Conservation (phyloP, 1,140 invertebrate genomes). For the Heliothis subflexa region DNA sequence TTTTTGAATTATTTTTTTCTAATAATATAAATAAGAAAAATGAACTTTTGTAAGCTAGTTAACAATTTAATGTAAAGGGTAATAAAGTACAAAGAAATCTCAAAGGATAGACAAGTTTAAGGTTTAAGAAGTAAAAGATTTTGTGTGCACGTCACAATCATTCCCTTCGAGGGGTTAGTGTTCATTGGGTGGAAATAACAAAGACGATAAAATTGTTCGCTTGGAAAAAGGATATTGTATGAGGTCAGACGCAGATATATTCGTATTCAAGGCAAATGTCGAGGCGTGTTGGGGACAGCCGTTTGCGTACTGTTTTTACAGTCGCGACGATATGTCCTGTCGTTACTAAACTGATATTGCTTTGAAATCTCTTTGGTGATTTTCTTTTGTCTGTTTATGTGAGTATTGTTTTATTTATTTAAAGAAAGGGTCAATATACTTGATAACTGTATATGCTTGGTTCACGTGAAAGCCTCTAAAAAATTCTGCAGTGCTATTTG, state of each 20-base stretch:
- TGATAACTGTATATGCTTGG: too few species aligned
- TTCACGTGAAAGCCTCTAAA: too few species aligned
- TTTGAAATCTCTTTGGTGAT: conserved; percentile 38
- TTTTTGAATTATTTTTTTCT: not conserved
- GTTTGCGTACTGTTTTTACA: conserved; percentile 71
- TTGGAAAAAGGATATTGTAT: conserved; percentile 84
- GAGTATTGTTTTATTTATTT: not conserved
- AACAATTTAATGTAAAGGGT: not conserved
- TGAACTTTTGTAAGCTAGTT: not conserved
- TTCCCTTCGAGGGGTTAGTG: conserved; percentile 77
- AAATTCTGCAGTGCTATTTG: too few species aligned
- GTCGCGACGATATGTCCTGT: conserved; percentile 55
- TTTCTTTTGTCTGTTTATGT: conserved; percentile 27
- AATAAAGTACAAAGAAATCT: conserved; percentile 41
- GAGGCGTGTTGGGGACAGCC: conserved; percentile 70
- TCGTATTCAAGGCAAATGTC: conserved; percentile 75
- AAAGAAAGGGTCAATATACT: too few species aligned
- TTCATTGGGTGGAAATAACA: conserved; percentile 84
- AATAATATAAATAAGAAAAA: not conserved
- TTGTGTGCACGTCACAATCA: conserved; percentile 73
- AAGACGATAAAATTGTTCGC: conserved; percentile 83
- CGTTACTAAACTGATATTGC: conserved; percentile 57
- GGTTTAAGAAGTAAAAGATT: conserved; percentile 58
- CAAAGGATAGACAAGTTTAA: conserved; percentile 56
- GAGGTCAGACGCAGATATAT: conserved; percentile 79